phyloP scores from a whole-genome alignment of 2,888 invertebrate species.

The Drosophila picticornis region DNA sequence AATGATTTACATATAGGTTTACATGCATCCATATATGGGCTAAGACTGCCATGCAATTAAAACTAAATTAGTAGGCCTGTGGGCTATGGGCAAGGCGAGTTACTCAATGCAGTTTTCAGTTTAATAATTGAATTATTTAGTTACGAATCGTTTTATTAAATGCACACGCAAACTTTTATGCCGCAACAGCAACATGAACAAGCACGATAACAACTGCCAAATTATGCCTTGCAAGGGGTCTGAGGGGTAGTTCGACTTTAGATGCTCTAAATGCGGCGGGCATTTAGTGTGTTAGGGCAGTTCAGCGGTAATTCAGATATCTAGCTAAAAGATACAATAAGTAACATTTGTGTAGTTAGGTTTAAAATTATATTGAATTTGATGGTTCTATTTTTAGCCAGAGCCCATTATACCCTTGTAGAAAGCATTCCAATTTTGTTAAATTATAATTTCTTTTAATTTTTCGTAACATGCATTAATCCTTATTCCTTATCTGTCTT shows the following conservation, averaged over 20 bases:
- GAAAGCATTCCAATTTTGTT: neutral
- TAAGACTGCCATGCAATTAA: conserved; percentile 76
- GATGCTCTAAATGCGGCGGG: neutral
- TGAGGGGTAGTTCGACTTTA: neutral
- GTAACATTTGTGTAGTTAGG: too few species aligned
- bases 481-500: neutral
- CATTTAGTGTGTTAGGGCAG: neutral
- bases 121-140: conserved; percentile 77
- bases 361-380: neutral
- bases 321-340: neutral
- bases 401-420: neutral
- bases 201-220: conserved; percentile 6
- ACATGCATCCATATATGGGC: conserved; percentile 10
- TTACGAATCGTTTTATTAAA: conserved; percentile 64
- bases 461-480: neutral
- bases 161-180: conserved; percentile 46
- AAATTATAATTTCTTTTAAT: neutral
- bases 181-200: conserved; percentile 1
- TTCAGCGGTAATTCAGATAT: neutral
- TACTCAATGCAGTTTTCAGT: conserved; percentile 52
- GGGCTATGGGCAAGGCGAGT: conserved; percentile 49
- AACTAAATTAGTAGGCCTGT: conserved; percentile 80
- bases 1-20: conserved; percentile 4
- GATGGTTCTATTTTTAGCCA: neutral
- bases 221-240: conserved; percentile 38